Percentiles rank a stretch among this genome's conserved stretches.
Evolutionary conservation across 2,113 vertebrate species (phyloP).

Genomic region (Gnathonemus echidnorhynchus): DNA sequence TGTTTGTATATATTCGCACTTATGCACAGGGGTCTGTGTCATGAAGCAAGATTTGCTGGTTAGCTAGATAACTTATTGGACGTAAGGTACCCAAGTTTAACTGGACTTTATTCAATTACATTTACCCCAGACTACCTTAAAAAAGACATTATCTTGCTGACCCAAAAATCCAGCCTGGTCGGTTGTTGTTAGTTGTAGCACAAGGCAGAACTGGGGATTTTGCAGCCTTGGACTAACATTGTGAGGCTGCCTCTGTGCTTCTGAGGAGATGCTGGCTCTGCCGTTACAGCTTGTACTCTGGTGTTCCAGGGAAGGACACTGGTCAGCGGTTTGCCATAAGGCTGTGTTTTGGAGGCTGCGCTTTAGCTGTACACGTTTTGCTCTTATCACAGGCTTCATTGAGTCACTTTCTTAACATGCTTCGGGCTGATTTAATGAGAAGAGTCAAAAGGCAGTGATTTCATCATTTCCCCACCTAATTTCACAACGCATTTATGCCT

Average conservation of each 20-base stretch:
- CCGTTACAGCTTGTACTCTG: background rate
- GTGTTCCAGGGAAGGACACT: background rate
- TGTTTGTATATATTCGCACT: background rate
- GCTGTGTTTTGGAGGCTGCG: background rate
- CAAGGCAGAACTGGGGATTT: background rate
- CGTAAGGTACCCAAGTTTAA: background rate
- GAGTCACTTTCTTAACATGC: background rate
- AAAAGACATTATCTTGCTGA: background rate
- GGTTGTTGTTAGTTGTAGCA: background rate
- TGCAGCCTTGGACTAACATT: background rate
- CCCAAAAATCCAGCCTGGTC: background rate
- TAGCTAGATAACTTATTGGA: background rate
- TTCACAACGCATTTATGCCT: background rate
- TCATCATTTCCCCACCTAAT: background rate
- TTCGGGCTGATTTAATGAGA: background rate
- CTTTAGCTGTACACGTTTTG: background rate
- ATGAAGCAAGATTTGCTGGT: background rate
- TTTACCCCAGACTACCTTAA: background rate
- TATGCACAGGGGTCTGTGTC: background rate
- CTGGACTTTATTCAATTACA: background rate
- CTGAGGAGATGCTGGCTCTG: background rate
- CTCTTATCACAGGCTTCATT: background rate
- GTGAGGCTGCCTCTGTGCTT: background rate
- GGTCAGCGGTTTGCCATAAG: background rate
- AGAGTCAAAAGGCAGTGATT: background rate